Evolutionary conservation across 1,140 invertebrate species (phyloP).

Genomic region (Drosophila ogumai): DNA sequence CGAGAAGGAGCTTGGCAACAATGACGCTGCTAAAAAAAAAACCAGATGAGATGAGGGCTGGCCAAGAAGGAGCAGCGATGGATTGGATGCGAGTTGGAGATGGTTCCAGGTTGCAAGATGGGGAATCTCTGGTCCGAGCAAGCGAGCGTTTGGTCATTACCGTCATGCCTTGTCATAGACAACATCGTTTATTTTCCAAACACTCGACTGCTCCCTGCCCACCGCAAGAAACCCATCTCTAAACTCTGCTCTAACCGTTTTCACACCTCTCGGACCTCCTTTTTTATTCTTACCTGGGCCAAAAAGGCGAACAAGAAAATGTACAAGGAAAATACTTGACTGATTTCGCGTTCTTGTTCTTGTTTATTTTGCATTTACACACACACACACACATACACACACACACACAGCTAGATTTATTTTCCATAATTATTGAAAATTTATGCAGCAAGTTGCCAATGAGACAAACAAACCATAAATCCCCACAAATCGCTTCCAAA

Average conservation of each 20-base stretch:
- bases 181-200: constrained; percentile 81
- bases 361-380: constrained; percentile 69
- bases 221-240: not conserved
- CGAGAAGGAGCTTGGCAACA: constrained; percentile 56
- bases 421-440: constrained; percentile 51
- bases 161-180: constrained; percentile 82
- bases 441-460: constrained; percentile 46
- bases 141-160: constrained; percentile 64
- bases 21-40: constrained; percentile 69
- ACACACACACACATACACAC: not conserved
- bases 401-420: constrained; percentile 28
- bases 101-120: constrained; percentile 15
- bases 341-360: constrained; percentile 62
- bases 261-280: constrained; percentile 59
- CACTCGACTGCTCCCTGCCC: constrained; percentile 19
- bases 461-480: constrained; percentile 54
- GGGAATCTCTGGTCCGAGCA: constrained; percentile 11
- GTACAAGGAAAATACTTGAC: constrained; percentile 57
- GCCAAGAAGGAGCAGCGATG: constrained; percentile 24
- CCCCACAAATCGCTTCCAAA: constrained; percentile 43
- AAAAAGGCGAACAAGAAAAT: not conserved
- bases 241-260: constrained; percentile 52
- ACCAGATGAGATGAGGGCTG: constrained; percentile 39
- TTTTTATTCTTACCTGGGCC: constrained; percentile 7
- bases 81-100: constrained; percentile 3